Conservation (phyloP, 2,797 vertebrate genomes). For the Cyclura pinguis region DNA sequence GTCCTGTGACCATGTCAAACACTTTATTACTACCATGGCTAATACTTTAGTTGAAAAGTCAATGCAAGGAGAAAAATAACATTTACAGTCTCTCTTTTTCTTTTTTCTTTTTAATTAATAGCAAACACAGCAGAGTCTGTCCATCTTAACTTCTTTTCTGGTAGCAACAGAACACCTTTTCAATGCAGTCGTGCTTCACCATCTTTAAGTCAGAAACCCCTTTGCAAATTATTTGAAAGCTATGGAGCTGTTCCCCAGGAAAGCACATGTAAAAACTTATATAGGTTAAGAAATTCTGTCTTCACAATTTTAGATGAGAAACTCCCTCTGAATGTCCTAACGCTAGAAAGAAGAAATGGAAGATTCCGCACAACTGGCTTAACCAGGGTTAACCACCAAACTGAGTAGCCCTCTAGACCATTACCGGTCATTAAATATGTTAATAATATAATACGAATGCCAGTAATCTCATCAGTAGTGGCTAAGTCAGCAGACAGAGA, state of each 20-base stretch:
- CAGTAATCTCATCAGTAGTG: conserved; percentile 25
- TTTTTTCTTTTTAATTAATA: background rate
- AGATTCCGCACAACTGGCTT: conserved; percentile 1
- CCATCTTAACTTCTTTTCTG: background rate
- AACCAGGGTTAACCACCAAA: conserved; percentile 16
- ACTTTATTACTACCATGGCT: no score
- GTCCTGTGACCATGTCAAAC: background rate
- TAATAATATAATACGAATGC: conserved; percentile 31
- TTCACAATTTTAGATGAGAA: background rate
- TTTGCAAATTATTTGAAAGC: no score
- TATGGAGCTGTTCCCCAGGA: no score
- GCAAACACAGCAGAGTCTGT: background rate
- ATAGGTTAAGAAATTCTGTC: no score
- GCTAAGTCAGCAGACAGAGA: conserved; percentile 6
- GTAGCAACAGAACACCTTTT: background rate
- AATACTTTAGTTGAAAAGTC: background rate
- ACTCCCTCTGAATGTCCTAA: background rate
- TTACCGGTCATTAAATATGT: conserved; percentile 28
- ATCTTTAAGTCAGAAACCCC: no score
- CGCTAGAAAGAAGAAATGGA: background rate
- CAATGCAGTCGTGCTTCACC: no score
- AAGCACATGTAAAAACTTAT: no score
- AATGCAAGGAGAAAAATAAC: background rate
- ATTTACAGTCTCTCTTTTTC: background rate
- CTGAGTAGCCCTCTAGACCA: conserved; percentile 10